phyloP scores from a whole-genome alignment of 2,797 vertebrate genomes.

The Lateolabrax maculatus region DNA sequence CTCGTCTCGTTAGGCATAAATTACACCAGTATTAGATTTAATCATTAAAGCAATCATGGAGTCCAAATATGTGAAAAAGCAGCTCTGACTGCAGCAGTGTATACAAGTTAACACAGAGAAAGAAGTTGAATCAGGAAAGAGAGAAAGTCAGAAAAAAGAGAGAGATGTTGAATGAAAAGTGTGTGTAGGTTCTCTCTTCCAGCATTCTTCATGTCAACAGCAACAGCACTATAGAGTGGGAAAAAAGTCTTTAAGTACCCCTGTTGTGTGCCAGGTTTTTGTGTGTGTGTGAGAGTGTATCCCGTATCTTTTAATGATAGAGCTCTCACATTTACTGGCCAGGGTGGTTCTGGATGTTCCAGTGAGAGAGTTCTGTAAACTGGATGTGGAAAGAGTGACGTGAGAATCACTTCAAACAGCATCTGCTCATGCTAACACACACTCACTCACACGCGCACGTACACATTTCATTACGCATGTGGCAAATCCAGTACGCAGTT shows the following conservation, averaged over 20 bases:
- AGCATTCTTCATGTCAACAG: slow-evolving; percentile 3
- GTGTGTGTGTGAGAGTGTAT: not conserved
- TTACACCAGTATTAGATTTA: not conserved
- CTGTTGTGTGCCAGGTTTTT: not conserved
- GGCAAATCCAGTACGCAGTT: not conserved
- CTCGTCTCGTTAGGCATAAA: not conserved
- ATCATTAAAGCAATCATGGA: not conserved
- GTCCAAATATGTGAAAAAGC: slow-evolving; percentile 7
- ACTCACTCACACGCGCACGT: not conserved
- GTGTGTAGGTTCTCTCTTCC: not conserved
- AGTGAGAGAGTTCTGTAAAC: slow-evolving; percentile 22
- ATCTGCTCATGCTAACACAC: not conserved
- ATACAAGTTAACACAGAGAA: not conserved
- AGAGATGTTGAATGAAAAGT: not conserved
- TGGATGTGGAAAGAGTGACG: slow-evolving; percentile 42
- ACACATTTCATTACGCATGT: not conserved
- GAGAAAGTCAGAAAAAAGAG: not conserved
- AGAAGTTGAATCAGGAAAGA: not conserved
- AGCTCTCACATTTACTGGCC: slow-evolving; percentile 21
- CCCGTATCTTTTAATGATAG: slow-evolving; percentile 4
- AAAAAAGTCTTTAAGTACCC: not conserved
- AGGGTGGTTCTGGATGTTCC: slow-evolving; percentile 22
- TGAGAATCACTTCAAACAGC: slow-evolving; percentile 1
- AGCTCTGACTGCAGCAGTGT: not conserved
- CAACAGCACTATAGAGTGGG: slow-evolving; percentile 1